Evolutionary conservation across 1,140 invertebrate species (phyloP).

Genomic region (Eupeodes corollae): DNA sequence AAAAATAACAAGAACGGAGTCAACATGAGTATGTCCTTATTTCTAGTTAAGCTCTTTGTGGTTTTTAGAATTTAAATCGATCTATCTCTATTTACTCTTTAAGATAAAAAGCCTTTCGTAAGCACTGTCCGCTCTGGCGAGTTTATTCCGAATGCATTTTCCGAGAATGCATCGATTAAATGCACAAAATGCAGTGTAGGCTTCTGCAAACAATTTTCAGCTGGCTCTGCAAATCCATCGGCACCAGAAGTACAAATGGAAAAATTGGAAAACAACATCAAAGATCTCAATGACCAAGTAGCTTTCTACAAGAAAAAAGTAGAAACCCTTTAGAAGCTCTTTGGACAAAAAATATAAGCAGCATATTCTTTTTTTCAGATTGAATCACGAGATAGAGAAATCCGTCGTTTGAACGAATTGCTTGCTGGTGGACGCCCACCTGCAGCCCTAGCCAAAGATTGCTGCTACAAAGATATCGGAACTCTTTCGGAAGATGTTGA

Average conservation of each 20-base stretch:
- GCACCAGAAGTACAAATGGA: conserved; percentile 17
- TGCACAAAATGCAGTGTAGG: conserved; percentile 31
- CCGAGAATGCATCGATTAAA: conserved; percentile 4
- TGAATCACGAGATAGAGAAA: conserved; percentile 44
- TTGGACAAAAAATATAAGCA: too few species aligned
- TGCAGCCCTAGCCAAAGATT: conserved; percentile 43
- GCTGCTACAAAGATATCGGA: conserved; percentile 41
- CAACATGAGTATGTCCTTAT: background rate
- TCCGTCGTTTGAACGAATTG: conserved; percentile 44
- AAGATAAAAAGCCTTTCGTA: conserved; percentile 32
- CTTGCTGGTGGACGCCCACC: conserved; percentile 45
- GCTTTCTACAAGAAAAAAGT: conserved; percentile 24
- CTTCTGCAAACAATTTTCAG: conserved; percentile 15
- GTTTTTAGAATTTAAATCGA: background rate
- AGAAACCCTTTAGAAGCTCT: background rate
- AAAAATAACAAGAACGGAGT: conserved; percentile 3
- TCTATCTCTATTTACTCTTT: background rate
- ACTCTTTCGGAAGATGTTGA: conserved; percentile 39
- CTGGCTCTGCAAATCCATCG: conserved; percentile 9
- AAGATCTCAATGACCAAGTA: conserved; percentile 17
- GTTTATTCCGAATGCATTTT: conserved; percentile 14
- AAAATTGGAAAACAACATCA: conserved; percentile 21
- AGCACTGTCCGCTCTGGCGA: conserved; percentile 26
- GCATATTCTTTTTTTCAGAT: conserved; percentile 7
- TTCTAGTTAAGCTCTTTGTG: background rate